Conservation (phyloP, 2,888 invertebrate species). For the Athetis lepigone region DNA sequence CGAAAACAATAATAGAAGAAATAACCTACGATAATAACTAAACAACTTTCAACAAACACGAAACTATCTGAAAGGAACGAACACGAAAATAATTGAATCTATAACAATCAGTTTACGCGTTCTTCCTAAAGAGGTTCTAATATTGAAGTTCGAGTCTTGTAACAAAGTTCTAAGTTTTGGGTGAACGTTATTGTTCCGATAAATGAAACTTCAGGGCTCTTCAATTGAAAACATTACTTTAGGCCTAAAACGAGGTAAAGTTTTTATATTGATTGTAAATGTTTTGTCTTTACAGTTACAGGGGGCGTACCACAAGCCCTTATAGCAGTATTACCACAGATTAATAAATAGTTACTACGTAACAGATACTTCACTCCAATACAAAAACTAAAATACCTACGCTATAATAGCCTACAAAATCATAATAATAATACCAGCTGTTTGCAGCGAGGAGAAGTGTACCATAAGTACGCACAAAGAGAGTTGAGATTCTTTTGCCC, state of each 20-base stretch:
- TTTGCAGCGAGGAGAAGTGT: no score
- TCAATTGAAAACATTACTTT: slow-evolving; percentile 38
- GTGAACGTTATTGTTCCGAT: slow-evolving; percentile 47
- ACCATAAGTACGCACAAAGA: no score
- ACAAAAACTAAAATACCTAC: no score
- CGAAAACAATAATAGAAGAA: not conserved
- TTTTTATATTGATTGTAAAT: slow-evolving; percentile 32
- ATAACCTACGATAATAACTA: not conserved
- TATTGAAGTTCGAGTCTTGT: slow-evolving; percentile 47
- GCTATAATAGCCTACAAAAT: no score
- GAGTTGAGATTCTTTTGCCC: no score
- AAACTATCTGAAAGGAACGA: not conserved
- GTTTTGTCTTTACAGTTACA: not conserved
- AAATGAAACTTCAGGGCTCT: slow-evolving; percentile 54
- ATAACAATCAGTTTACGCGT: slow-evolving; percentile 40
- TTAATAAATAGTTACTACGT: no score
- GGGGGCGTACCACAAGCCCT: no score
- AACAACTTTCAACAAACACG: slow-evolving; percentile 14
- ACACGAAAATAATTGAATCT: slow-evolving; percentile 36
- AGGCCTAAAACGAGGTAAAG: slow-evolving; percentile 24
- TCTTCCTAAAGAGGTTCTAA: slow-evolving; percentile 38
- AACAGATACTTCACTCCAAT: no score
- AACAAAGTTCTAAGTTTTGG: slow-evolving; percentile 52
- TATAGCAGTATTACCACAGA: no score
- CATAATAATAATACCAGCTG: no score